Base-by-base conservation (phyloP, 2,797 vertebrate genomes). In the Sarcophilus harrisii region DNA sequence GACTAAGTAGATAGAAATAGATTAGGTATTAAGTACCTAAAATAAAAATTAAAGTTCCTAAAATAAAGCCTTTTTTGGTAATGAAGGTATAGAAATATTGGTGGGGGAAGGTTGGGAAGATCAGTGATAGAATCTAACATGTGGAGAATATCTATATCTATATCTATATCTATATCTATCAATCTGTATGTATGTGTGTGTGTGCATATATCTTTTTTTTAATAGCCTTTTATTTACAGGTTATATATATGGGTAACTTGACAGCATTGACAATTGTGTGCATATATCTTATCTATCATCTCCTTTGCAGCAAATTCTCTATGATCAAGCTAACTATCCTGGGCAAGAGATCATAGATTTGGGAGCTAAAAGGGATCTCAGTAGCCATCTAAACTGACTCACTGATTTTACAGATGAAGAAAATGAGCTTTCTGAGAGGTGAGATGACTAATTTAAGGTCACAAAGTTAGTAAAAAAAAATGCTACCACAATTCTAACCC, bases 61-160 rank as follows among this genome's bases (percentile, higher is more conserved):
- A 93, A 96, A 92, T 93, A 95, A 98, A 11, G 96, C 92, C 28
- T 54, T 81, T 94, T 92, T 93, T 49, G 2, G 87, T 93, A 95
- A 94, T 32, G 49, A 96, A 92, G 57, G 59, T 60, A 93, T 59
- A 94, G 89, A 66, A 38, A 1, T 73, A 73, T 73, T 91, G 38
- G 54, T 90, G 96, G 52, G 96, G 55, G 54, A 87, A n/a, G 59
- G 92, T 8, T 30, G 81, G 2, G 49, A 94, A 92, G 92, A 94
- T 87, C 92, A 87, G 60, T 54, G 45, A 60, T 4, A 57, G 57
- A 60, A 30, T 87, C 27, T 55, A 73, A 57, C n/a, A 14, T 54
- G 58, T 66, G 5, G 12, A 55, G 54, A 55, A 10, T 57, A 57
- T 57, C 10, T 14, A 57, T 57, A 1, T 57, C 3, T 57, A 1